Conservation (phyloP, 2,113 vertebrate genomes). For the Numenius arquata region DNA sequence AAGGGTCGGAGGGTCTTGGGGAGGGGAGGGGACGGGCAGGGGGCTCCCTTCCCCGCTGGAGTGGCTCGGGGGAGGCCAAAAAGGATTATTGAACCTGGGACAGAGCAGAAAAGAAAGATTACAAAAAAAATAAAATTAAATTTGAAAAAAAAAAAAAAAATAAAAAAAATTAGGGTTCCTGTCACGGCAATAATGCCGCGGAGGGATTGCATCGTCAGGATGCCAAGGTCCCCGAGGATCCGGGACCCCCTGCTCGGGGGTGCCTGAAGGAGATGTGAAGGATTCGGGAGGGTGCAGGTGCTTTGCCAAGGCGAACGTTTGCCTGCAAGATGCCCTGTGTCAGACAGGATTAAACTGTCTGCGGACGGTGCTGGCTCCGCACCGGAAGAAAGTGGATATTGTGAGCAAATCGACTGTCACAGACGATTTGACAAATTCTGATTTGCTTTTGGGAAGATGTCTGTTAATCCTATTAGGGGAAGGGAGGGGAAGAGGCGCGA, state of each 20-base stretch:
- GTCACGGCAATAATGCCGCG: neutral
- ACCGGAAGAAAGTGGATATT: neutral
- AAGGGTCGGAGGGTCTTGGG: neutral
- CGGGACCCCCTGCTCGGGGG: neutral
- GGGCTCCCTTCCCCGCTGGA: neutral
- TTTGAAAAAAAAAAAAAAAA: too few species aligned
- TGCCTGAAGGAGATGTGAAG: neutral
- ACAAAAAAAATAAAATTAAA: too few species aligned
- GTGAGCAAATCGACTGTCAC: constrained; percentile 56
- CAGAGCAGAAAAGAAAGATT: neutral
- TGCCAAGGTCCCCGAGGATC: neutral
- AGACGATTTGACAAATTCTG: constrained; percentile 52
- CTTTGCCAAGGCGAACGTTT: constrained; percentile 34
- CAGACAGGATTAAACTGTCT: constrained; percentile 2
- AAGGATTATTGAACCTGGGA: neutral
- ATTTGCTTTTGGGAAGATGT: constrained; percentile 51
- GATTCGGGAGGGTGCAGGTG: constrained; percentile 16
- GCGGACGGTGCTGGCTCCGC: neutral
- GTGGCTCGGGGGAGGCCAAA: neutral
- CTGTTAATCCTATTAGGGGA: constrained; percentile 36
- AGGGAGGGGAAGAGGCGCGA: neutral
- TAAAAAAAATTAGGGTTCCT: neutral
- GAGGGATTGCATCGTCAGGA: neutral
- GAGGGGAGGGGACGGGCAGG: neutral
- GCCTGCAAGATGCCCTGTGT: neutral